A percentile compares a stretch with the other conserved stretches of the same genome.
Evolutionary conservation across 2,113 vertebrate species (phyloP).

Genomic region (Cynopterus brachyotis): DNA sequence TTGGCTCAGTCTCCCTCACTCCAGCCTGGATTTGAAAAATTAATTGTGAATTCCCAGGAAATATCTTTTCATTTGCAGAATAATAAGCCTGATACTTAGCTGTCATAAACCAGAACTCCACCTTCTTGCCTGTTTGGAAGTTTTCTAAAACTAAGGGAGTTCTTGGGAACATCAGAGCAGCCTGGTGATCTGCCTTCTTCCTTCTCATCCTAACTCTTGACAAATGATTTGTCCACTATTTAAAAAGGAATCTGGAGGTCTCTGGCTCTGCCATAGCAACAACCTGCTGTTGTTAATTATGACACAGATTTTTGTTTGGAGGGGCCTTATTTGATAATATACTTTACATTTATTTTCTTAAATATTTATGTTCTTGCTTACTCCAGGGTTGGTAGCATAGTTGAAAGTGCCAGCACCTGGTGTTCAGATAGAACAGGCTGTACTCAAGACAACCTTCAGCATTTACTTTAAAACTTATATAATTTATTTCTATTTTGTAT

Average conservation of each 20-base stretch:
- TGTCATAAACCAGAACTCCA: constrained; percentile 54
- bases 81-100: constrained; percentile 60
- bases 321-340: constrained; percentile 61
- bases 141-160: constrained; percentile 65
- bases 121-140: constrained; percentile 47
- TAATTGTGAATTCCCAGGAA: constrained; percentile 64
- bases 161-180: constrained; percentile 89
- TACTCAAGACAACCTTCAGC: constrained; percentile 74
- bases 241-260: constrained; percentile 71
- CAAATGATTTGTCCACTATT: constrained; percentile 78
- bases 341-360: constrained; percentile 67
- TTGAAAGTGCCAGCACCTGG: constrained; percentile 75
- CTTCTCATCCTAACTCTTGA: constrained; percentile 82
- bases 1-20: constrained; percentile 56
- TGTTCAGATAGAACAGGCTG: constrained; percentile 71
- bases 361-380: constrained; percentile 63
- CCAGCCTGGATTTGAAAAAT: constrained; percentile 64
- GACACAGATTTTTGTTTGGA: constrained; percentile 64
- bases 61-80: constrained; percentile 56
- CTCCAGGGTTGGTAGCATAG: constrained; percentile 65
- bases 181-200: constrained; percentile 91
- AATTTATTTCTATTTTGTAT: constrained; percentile 83
- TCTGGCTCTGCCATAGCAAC: constrained; percentile 72
- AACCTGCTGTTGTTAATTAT: constrained; percentile 74
- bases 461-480: constrained; percentile 81